A percentile compares a stretch with the other conserved stretches of the same genome.
Conservation (phyloP, 1,140 invertebrate genomes). For the Vanessa atalanta region DNA sequence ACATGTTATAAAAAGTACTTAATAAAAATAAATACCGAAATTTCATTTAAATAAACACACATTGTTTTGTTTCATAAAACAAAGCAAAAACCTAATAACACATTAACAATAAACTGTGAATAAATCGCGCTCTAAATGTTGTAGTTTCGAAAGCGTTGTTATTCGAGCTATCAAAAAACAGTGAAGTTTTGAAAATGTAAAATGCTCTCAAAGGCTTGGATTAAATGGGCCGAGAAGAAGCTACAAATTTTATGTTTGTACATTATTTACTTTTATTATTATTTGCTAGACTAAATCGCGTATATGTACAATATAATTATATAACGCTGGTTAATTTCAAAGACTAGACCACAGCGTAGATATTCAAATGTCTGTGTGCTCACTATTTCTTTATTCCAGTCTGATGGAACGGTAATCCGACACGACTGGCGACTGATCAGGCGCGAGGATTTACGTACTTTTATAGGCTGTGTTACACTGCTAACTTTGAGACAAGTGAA, state of each 20-base stretch:
- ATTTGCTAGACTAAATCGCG: too few relatives aligned
- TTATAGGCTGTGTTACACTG: too few relatives aligned
- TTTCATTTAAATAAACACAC: neutral
- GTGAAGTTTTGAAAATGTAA: neutral
- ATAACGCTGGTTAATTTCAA: too few relatives aligned
- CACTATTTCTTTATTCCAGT: too few relatives aligned
- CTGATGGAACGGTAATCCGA: too few relatives aligned
- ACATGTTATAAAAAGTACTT: neutral
- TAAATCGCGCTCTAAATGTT: neutral
- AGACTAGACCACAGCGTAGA: too few relatives aligned
- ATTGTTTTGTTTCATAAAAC: neutral
- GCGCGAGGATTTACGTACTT: too few relatives aligned
- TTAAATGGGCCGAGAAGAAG: neutral
- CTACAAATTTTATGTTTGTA: slow-evolving; percentile 4
- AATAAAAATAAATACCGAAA: neutral
- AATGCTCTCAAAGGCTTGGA: neutral
- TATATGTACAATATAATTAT: too few relatives aligned
- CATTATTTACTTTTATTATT: neutral
- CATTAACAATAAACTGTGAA: slow-evolving; percentile 4
- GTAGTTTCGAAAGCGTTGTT: neutral
- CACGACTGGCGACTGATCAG: too few relatives aligned
- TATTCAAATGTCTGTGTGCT: too few relatives aligned
- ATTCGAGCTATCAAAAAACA: slow-evolving; percentile 11
- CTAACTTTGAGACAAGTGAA: too few relatives aligned
- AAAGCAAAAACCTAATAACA: neutral